Base-by-base conservation (phyloP, 2,888 invertebrate species). In the Ditylenchus weischeri region DNA sequence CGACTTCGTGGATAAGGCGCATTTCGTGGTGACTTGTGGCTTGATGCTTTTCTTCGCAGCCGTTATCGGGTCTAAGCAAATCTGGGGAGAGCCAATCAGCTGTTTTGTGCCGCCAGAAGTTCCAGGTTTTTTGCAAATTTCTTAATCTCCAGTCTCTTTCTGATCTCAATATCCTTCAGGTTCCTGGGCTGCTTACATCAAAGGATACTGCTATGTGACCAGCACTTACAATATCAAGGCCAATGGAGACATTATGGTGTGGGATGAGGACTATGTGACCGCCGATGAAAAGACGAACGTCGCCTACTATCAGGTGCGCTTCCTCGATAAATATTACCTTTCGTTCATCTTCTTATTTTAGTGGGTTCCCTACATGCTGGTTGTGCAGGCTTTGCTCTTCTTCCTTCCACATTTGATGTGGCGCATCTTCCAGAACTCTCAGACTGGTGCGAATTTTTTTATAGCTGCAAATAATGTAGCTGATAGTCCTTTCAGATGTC, bases 361-460 rank as follows among this genome's bases (percentile, higher is more conserved):
- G 69, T 79, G 79, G 79, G 72, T 72, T n/a, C 79, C 79, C 13
- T 79, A 80, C 58, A 69, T 77, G 15, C 72, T 79, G 5, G 78
- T 77, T 48, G 71, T 78, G 13, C 79, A 79, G 58, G 78, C 78
- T 10, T 66, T 79, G 64, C 72, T 76, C 69, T 78, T 79, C 75
- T 79, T 76, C 72, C 51, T 78, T 2, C 79, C 79, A 48, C 76
- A 77, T 68, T 61, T 77, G 72, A 64, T 78, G 23, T 79, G 79
- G 79, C 74, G 75, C 51, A 75, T 72, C 2, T 69, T 79, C 49
- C 75, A 78, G 70, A 69, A 73, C 38, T 75, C 38, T 8, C 38
- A 38, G 38, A 38, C 38, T 8, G 38, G 38, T 11, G 11, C 11
- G 38, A 8, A 38, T 38, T 38, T 11, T n/a, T n/a, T n/a, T n/a